Conservation (phyloP, 1,140 invertebrate genomes). For the Caerostris darwini region DNA sequence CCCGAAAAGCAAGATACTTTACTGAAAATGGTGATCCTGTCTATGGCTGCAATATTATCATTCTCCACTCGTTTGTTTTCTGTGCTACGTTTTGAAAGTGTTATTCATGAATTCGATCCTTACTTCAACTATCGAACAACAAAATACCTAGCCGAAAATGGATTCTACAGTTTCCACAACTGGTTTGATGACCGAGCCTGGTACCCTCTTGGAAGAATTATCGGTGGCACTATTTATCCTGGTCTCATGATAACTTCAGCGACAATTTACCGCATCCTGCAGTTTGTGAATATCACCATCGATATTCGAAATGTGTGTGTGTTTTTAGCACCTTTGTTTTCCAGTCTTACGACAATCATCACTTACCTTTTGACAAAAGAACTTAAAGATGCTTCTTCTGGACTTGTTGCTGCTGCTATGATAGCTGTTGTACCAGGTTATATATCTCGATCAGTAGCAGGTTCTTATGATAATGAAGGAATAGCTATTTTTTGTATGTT, state of each 20-base stretch:
- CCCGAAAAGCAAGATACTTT: conserved; percentile 97
- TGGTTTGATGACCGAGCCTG: conserved; percentile 99
- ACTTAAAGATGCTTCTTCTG: conserved; percentile 95
- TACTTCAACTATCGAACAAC: conserved; percentile 99
- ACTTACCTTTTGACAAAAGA: conserved; percentile 98
- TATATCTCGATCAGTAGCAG: conserved; percentile 97
- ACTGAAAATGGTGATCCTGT: conserved; percentile 94
- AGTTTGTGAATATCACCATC: conserved; percentile 95
- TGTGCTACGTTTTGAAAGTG: conserved; percentile 97
- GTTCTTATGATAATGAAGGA: conserved; percentile 99
- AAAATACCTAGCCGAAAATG: conserved; percentile 95
- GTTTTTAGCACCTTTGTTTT: conserved; percentile 98
- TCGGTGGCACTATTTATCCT: conserved; percentile 98
- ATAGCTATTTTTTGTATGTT: conserved; percentile 99
- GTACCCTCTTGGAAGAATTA: conserved; percentile 98
- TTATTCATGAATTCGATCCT: conserved; percentile 99
- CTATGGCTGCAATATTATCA: conserved; percentile 94
- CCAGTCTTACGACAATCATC: conserved; percentile 96
- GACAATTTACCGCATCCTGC: conserved; percentile 92
- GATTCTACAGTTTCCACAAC: conserved; percentile 98
- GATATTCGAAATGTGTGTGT: conserved; percentile 99
- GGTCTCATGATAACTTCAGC: conserved; percentile 98
- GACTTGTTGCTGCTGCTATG: conserved; percentile 95
- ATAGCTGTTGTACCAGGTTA: conserved; percentile 98
- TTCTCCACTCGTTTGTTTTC: conserved; percentile 97